Conservation (phyloP, 1,140 invertebrate species). For the Heliconius hermathena region DNA sequence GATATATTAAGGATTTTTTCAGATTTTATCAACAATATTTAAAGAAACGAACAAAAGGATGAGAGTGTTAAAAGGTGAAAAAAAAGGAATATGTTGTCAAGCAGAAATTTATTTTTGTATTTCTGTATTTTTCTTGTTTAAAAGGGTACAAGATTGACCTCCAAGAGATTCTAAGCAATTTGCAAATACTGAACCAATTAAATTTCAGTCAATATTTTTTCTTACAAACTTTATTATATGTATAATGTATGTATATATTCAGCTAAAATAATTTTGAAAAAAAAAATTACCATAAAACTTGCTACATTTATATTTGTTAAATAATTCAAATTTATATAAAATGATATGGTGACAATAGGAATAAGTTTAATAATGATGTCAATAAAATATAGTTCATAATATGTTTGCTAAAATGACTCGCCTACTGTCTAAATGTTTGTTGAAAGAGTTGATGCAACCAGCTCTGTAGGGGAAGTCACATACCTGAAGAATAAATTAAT, state of each 20-base stretch:
- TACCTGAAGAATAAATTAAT: constrained; percentile 43
- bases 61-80: not conserved
- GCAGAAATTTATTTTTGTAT: constrained; percentile 2
- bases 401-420: not conserved
- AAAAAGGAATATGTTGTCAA: not conserved
- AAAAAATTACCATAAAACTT: too few relatives aligned
- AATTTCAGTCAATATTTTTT: not conserved
- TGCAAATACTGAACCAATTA: not conserved
- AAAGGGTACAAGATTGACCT: not conserved
- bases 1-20: too few relatives aligned
- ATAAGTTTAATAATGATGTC: not conserved
- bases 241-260: not conserved
- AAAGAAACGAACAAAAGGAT: not conserved
- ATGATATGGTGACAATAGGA: too few relatives aligned
- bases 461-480: constrained; percentile 54
- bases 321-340: too few relatives aligned
- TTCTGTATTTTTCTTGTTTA: not conserved
- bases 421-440: constrained; percentile 42
- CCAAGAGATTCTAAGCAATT: constrained; percentile 1
- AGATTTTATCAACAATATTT: too few relatives aligned
- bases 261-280: too few relatives aligned
- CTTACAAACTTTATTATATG: not conserved
- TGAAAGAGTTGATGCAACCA: constrained; percentile 45
- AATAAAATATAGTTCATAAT: not conserved
- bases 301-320: too few relatives aligned